phyloP scores from a whole-genome alignment of 1,140 invertebrate species.

The Babylonia areolata region DNA sequence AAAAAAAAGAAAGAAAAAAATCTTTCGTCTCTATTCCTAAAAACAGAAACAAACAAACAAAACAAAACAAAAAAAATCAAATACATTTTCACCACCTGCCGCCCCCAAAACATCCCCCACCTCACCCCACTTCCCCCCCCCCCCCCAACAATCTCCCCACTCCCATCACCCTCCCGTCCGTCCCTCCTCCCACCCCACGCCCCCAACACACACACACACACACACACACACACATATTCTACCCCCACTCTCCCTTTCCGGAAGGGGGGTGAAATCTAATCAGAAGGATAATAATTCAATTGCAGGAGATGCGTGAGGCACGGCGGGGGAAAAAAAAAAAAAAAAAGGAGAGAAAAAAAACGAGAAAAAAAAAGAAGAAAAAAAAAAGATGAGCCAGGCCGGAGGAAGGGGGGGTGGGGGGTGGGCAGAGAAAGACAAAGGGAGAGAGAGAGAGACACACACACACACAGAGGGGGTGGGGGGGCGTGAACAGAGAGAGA shows the following conservation, averaged over 20 bases:
- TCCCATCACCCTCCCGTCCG: neutral
- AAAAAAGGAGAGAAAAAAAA: neutral
- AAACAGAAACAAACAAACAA: too few relatives aligned
- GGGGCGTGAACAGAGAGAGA: neutral
- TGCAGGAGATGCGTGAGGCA: neutral
- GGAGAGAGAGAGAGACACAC: neutral
- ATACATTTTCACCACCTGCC: too few relatives aligned
- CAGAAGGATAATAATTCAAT: conserved; percentile 5
- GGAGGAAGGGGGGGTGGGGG: neutral
- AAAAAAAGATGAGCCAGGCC: neutral
- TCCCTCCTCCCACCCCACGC: neutral
- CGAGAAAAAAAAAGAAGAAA: neutral
- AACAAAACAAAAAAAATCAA: too few relatives aligned
- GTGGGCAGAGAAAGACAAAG: neutral
- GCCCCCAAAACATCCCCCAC: too few relatives aligned
- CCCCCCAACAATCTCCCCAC: too few relatives aligned
- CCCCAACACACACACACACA: neutral
- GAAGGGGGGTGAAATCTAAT: neutral
- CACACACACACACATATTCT: neutral
- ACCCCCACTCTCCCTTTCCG: neutral
- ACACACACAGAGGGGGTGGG: too few relatives aligned
- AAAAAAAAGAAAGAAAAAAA: too few relatives aligned
- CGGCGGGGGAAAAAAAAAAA: neutral
- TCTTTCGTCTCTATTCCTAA: too few relatives aligned
- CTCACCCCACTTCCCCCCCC: neutral